phyloP scores from a whole-genome alignment of 1,140 invertebrate species.

The Euura lappo region DNA sequence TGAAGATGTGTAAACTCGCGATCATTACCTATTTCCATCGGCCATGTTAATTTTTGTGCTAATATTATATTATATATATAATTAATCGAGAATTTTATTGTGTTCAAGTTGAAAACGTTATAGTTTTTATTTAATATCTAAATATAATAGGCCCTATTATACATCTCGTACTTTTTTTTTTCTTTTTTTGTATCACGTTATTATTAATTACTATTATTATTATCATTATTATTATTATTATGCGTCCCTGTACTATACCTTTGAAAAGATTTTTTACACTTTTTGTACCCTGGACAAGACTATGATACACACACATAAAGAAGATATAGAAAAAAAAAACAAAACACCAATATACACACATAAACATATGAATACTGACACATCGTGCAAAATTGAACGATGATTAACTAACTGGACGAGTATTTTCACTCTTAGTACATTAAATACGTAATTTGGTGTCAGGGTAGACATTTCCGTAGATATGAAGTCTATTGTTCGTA shows the following conservation, averaged over 20 bases:
- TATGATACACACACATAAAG: neutral
- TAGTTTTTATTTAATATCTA: slow-evolving; percentile 13
- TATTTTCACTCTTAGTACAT: slow-evolving; percentile 62
- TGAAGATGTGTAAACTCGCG: no score
- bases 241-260: neutral
- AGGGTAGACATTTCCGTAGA: slow-evolving; percentile 63
- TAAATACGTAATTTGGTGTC: slow-evolving; percentile 66
- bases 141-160: neutral
- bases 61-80: neutral
- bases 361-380: no score
- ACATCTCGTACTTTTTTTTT: neutral
- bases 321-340: no score
- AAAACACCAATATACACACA: neutral
- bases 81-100: slow-evolving; percentile 25
- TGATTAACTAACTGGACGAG: slow-evolving; percentile 46
- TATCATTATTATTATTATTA: neutral
- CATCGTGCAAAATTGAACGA: no score
- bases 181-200: neutral
- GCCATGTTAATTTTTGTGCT: slow-evolving; percentile 22
- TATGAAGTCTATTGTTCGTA: slow-evolving; percentile 55
- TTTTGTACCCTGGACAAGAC: neutral
- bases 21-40: neutral
- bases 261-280: neutral
- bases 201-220: no score
- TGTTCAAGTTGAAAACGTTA: slow-evolving; percentile 26